Evolutionary conservation across 2,797 vertebrate species (phyloP), one percentile per base, ranked within the genome.

Genomic region (Lindbergichthys nudifrons): DNA sequence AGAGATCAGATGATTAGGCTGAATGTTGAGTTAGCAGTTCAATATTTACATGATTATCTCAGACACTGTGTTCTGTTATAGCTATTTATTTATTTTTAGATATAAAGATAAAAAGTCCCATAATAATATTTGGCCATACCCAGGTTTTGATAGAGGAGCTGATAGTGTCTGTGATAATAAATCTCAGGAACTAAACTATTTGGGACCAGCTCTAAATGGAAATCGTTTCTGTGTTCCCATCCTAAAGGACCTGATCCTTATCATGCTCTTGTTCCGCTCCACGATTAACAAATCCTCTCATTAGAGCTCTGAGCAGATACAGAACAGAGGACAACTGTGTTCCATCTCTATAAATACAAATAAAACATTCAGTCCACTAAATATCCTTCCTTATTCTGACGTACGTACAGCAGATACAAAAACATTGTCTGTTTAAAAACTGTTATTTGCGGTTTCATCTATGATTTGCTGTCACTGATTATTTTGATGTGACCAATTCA

Each of bases 171-270:
- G 26, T 26, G 26, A 26, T 26, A 72, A 23, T 18, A 2, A 18
- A 32, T 73, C 15, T 70, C n/a, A n/a, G 43, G 43, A 76, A 65
- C 3, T 48, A 77, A 51, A 65, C 59, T 30, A 62, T 65, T 26
- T 63, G 48, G 15, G 9, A 60, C 30, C 66, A 7, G 51, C 41
- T 73, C 43, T 47, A 50, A 74, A 80, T 62, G 47, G 30, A 71
- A 15, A 45, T 14, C 3, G 58, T 85, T 60, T 43, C 18, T 64
- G 23, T 9, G 70, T 23, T 72, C 43, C 52, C 18, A 68, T 54
- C 14, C 26, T 18, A 73, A 61, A 51, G 68, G 54, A 65, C 26
- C 46, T 78, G 43, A 65, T 63, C 36, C 47, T 65, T 65, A 57
- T 47, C 11, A 41, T 21, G 58, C 2, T 62, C n/a, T 69, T 36